These are phyloP conservation scores for Meloidogyne floridensis DNA, from an alignment of 1,140 invertebrate species.

Conservation along the genomic window DNA sequence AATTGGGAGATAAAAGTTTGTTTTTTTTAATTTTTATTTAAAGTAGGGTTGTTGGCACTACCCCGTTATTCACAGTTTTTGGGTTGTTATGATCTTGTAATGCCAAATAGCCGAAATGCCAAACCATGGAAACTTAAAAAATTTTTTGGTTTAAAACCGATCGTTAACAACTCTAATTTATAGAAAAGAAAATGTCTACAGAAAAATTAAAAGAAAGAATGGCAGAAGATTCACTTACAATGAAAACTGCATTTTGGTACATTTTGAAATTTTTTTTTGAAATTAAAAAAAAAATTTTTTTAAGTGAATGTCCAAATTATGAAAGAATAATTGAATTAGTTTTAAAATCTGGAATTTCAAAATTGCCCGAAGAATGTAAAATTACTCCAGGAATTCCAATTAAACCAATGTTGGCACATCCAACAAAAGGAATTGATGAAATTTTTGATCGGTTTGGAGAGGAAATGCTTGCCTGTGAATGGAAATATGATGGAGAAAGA, in stretches of 20 bases:
- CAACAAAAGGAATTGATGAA: slow-evolving; percentile 84
- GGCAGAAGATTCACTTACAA: slow-evolving; percentile 76
- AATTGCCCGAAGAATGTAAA: slow-evolving; percentile 79
- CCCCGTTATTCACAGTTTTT: no score
- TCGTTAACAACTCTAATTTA: slow-evolving; percentile 32
- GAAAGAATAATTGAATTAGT: slow-evolving; percentile 81
- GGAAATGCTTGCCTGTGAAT: slow-evolving; percentile 94
- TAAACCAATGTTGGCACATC: slow-evolving; percentile 98
- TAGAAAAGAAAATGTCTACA: slow-evolving; percentile 68
- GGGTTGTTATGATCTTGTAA: no score
- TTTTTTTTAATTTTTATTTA: slow-evolving; percentile 50
- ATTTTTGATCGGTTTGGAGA: slow-evolving; percentile 87
- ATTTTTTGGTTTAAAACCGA: no score
- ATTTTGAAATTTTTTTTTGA: slow-evolving; percentile 31
- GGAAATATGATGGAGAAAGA: slow-evolving; percentile 98
- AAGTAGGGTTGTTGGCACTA: no score
- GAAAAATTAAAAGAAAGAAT: slow-evolving; percentile 80
- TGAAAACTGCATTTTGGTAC: slow-evolving; percentile 92
- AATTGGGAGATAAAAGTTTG: slow-evolving; percentile 51
- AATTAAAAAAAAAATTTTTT: slow-evolving; percentile 42
- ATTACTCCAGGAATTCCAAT: slow-evolving; percentile 76
- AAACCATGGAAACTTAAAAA: no score
- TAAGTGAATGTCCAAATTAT: slow-evolving; percentile 92
- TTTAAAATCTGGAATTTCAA: slow-evolving; percentile 78
- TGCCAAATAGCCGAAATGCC: no score